A percentile compares a stretch with the other conserved stretches of the same genome.
Conservation (phyloP, 2,113 vertebrate genomes). For the Diglossa brunneiventris region DNA sequence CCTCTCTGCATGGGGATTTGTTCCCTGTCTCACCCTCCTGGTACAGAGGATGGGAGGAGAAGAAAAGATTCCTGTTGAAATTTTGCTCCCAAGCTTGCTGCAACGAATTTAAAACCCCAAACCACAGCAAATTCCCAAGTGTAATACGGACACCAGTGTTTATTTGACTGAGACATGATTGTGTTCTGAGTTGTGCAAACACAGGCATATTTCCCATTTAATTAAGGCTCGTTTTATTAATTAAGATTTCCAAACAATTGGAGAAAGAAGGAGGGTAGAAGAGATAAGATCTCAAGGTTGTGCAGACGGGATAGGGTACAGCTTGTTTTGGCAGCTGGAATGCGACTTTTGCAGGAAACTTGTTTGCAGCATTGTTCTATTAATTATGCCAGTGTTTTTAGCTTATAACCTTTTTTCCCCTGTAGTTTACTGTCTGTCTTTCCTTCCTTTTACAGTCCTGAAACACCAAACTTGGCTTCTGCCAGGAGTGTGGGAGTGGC, state of each 20-base stretch:
- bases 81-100: constrained; percentile 8
- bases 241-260: constrained; percentile 7
- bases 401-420: not conserved
- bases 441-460: not conserved
- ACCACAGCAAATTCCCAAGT: constrained; percentile 38
- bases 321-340: not conserved
- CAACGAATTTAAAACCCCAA: constrained; percentile 29
- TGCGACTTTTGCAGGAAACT: not conserved
- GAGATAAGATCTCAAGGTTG: not conserved
- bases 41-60: not conserved
- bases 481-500: not conserved
- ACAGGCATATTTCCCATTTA: constrained; percentile 9
- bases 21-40: not conserved
- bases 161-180: constrained; percentile 49
- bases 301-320: not conserved
- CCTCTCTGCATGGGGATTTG: not conserved
- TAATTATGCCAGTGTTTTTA: not conserved
- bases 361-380: constrained; percentile 7
- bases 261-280: not conserved
- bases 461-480: not conserved
- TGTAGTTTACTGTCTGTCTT: not conserved
- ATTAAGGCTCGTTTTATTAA: constrained; percentile 1
- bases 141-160: constrained; percentile 17
- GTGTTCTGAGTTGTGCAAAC: constrained; percentile 37
- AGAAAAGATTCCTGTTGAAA: not conserved